Base-by-base conservation (phyloP, 1,140 invertebrate genomes). In the Trypoxylus dichotomus region DNA sequence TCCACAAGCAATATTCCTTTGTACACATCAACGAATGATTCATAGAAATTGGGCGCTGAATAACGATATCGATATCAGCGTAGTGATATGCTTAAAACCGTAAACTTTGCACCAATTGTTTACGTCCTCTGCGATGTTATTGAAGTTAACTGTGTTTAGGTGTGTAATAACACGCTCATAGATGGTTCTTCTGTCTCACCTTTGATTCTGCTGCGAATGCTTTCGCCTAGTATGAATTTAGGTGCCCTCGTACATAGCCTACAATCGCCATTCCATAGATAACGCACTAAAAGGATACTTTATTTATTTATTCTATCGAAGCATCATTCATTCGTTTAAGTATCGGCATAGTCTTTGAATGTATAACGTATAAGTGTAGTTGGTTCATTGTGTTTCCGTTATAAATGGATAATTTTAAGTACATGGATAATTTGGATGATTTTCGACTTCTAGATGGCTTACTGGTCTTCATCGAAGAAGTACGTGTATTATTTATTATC, bases 51-150 rank as follows among this genome's bases (percentile, higher is more conserved):
- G 8, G 60, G 60, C n/a, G n/a, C 21, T 24, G 21, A 63, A 24
- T 25, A 6, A 1, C 60, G 60, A 63, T 27, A 63, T 24, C 60
- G 60, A 19, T 63, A 63, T 25, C 60, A 47, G 60, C 21, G 5
- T 13, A 24, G 19, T 7, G 60, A 63, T 63, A 63, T 24, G 25
- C 7, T 63, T n/a, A n/a, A 63, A 25, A 24, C 8, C 21, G 2
- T 63, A 63, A 24, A 63, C 60, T 24, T 63, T 63, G 60, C 60
- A 63, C 60, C 24, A 24, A 27, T 27, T 63, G 60, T 63, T 63
- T 63, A 63, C 60, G 60, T 24, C 19, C 60, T 63, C 60, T 2
- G 25, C 19, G n/a, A 21, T 58, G 54, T 58, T n/a, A 58, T 58
- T 21, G 54, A n/a, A 25, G 60, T 63, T 1, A 10, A 27, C 21